Percentiles rank a stretch among this genome's conserved stretches.
Conservation (phyloP, 1,140 invertebrate genomes). For the Globodera ellingtonae region DNA sequence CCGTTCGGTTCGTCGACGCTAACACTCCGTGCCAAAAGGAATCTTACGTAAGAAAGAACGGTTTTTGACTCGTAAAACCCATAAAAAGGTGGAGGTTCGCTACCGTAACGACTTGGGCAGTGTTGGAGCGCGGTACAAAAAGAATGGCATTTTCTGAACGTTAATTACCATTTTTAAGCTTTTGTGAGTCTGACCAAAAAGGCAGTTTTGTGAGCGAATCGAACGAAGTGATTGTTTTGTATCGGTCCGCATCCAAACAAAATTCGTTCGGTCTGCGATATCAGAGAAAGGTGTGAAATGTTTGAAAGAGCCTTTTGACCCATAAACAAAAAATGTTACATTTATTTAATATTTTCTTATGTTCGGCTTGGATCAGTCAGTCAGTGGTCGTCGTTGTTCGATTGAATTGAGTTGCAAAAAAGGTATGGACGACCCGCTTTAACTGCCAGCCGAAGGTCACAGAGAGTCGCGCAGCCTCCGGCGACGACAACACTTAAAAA, state of each 20-base stretch:
- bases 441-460: slow-evolving; percentile 39
- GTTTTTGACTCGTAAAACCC: background rate
- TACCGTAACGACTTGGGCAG: slow-evolving; percentile 39
- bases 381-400: slow-evolving; percentile 24
- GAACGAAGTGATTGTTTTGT: slow-evolving; percentile 33
- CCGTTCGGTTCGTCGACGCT: slow-evolving; percentile 21
- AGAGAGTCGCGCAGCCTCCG: slow-evolving; percentile 47
- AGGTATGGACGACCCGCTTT: slow-evolving; percentile 50
- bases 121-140: slow-evolving; percentile 27
- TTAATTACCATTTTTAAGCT: slow-evolving; percentile 13
- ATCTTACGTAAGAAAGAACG: slow-evolving; percentile 12
- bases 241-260: slow-evolving; percentile 21
- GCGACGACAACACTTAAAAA: slow-evolving; percentile 45
- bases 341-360: background rate
- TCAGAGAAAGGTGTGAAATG: slow-evolving; percentile 21
- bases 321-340: background rate
- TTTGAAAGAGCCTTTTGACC: background rate
- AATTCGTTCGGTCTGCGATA: slow-evolving; percentile 37
- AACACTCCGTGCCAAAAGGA: slow-evolving; percentile 2
- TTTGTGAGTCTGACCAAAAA: slow-evolving; percentile 24
- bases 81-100: slow-evolving; percentile 33
- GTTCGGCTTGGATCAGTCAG: background rate
- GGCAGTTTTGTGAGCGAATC: slow-evolving; percentile 10
- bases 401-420: slow-evolving; percentile 43
- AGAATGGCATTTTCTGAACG: background rate